A percentile compares a stretch with the other conserved stretches of the same genome.
Conservation (phyloP, 2,888 invertebrate genomes). For the Cantharis lateralis region DNA sequence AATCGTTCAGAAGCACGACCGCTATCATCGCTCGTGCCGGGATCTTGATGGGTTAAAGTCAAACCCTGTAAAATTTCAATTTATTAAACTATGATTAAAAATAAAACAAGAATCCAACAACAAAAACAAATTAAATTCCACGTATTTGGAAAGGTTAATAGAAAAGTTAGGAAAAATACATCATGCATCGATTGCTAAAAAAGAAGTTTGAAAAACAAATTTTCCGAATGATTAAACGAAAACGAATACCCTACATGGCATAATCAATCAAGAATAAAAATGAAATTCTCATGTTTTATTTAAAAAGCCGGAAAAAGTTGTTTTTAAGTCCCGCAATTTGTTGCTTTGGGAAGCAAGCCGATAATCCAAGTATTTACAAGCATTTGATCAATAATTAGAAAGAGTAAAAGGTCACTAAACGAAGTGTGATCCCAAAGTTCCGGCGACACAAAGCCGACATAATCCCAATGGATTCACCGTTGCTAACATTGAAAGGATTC, state of each 20-base stretch:
- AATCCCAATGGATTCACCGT: conserved; percentile 22
- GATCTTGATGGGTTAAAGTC: conserved; percentile 71
- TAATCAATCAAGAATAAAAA: conserved; percentile 26
- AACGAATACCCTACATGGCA: background rate
- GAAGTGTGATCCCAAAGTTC: conserved; percentile 27
- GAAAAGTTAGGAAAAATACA: background rate
- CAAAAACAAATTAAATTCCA: background rate
- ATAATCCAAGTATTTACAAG: conserved; percentile 20
- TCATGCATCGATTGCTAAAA: background rate
- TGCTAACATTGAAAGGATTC: conserved; percentile 11
- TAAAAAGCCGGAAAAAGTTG: background rate
- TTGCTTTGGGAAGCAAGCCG: conserved; percentile 14
- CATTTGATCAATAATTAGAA: conserved; percentile 31
- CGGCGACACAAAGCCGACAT: conserved; percentile 21
- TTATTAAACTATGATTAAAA: background rate
- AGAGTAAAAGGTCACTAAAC: conserved; percentile 28
- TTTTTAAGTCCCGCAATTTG: conserved; percentile 6
- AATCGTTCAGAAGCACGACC: conserved; percentile 81
- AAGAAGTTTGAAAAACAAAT: conserved; percentile 8
- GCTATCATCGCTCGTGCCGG: conserved; percentile 84
- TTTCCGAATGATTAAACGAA: conserved; percentile 22
- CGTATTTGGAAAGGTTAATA: background rate
- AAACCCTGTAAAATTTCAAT: conserved; percentile 67
- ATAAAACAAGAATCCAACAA: background rate
- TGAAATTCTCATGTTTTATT: conserved; percentile 3